Conservation (phyloP, 1,140 invertebrate genomes). For the Aphelenchoides avenae region DNA sequence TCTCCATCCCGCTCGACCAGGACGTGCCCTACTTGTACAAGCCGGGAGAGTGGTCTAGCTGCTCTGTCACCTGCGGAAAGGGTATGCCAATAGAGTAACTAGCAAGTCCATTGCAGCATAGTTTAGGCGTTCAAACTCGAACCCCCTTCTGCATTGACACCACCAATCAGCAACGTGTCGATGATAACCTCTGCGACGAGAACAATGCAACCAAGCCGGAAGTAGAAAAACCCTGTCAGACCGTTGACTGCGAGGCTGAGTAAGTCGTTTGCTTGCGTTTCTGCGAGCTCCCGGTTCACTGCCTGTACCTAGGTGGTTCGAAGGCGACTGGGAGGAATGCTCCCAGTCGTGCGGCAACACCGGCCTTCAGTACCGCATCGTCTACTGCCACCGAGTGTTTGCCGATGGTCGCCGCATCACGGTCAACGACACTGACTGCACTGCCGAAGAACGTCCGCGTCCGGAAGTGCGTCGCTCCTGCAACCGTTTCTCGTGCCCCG, state of each 20-base stretch:
- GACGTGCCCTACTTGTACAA: constrained; percentile 64
- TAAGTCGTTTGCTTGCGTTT: constrained; percentile 16
- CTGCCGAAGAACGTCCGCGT: constrained; percentile 67
- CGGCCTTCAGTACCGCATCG: constrained; percentile 65
- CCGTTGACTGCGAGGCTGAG: constrained; percentile 72
- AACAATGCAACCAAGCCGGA: constrained; percentile 62
- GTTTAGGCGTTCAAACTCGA: constrained; percentile 70
- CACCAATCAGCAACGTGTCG: constrained; percentile 67
- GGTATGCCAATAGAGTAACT: constrained; percentile 57
- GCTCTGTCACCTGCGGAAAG: constrained; percentile 78
- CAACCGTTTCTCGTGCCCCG: constrained; percentile 73
- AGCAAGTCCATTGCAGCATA: no score
- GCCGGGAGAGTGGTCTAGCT: constrained; percentile 72
- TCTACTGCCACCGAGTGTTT: constrained; percentile 70
- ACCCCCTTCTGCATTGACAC: constrained; percentile 62
- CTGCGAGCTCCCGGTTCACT: no score
- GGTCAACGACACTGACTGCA: constrained; percentile 73
- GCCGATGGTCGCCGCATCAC: constrained; percentile 67
- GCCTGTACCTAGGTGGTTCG: constrained; percentile 69
- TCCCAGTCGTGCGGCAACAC: constrained; percentile 70
- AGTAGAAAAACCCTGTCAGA: constrained; percentile 70
- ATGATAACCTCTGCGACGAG: constrained; percentile 73
- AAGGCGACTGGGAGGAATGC: constrained; percentile 76
- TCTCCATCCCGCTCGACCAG: constrained; percentile 75
- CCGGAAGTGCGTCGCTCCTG: constrained; percentile 71